Percentiles rank a stretch among this genome's conserved stretches.
Evolutionary conservation across 2,888 invertebrate genomes (phyloP).

Genomic region (Drosophila barbarae): DNA sequence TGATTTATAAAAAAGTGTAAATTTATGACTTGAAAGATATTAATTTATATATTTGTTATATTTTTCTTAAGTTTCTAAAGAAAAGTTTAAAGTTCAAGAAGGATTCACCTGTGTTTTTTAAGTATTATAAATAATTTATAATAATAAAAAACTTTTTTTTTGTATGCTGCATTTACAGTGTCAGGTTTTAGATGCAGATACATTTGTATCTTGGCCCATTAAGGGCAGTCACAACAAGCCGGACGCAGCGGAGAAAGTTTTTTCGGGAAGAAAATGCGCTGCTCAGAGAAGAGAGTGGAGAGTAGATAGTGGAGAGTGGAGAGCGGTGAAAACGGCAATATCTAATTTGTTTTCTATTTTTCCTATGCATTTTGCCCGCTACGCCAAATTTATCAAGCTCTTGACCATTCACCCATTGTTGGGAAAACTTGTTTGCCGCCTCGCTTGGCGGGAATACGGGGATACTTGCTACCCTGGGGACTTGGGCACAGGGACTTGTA

Average conservation of each 20-base stretch:
- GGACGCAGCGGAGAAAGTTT: constrained; percentile 38
- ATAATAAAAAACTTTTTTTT: neutral
- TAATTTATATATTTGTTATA: too few relatives aligned
- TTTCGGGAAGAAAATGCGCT: constrained; percentile 31
- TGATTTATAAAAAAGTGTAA: too few relatives aligned
- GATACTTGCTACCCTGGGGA: too few relatives aligned
- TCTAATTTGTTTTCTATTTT: constrained; percentile 67
- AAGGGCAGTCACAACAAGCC: constrained; percentile 32
- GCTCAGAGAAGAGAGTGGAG: neutral
- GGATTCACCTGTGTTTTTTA: too few relatives aligned
- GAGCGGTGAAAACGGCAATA: constrained; percentile 39
- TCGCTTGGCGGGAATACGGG: too few relatives aligned
- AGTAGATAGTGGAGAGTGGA: constrained; percentile 4
- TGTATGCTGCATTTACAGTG: constrained; percentile 1
- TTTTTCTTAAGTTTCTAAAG: too few relatives aligned
- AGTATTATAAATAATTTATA: neutral
- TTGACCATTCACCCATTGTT: constrained; percentile 53
- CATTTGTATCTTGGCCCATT: constrained; percentile 31
- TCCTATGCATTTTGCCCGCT: constrained; percentile 30
- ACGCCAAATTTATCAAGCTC: constrained; percentile 36
- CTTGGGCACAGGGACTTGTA: neutral
- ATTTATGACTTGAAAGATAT: too few relatives aligned
- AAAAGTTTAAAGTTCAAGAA: too few relatives aligned
- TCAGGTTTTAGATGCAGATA: constrained; percentile 10
- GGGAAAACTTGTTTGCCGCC: constrained; percentile 59